phyloP scores from a whole-genome alignment of 2,797 vertebrate species.

The Trachops cirrhosus region DNA sequence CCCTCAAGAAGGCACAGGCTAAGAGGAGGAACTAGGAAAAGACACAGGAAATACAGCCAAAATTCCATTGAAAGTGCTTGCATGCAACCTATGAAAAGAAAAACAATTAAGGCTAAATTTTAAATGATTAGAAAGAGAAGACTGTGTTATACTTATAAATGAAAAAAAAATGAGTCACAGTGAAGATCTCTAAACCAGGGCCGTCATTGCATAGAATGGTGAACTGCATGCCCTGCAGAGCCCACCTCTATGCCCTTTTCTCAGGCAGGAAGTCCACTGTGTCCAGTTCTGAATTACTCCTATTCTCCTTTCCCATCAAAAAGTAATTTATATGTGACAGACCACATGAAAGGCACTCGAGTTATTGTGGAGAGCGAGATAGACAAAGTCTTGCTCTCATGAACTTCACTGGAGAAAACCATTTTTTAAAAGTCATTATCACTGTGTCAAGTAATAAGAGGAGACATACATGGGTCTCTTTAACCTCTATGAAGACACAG shows the following conservation, averaged over 20 bases:
- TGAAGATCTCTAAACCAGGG: neutral
- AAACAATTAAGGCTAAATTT: neutral
- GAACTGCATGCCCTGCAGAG: accelerated
- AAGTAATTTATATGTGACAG: neutral
- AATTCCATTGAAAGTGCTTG: neutral
- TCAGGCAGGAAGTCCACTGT: neutral
- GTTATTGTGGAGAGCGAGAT: neutral
- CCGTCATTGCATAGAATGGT: accelerated
- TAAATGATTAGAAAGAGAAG: neutral
- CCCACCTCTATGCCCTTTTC: no score
- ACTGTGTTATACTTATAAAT: neutral
- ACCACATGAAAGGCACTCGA: accelerated
- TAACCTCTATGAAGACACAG: neutral
- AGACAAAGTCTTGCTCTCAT: neutral
- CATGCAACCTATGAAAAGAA: neutral
- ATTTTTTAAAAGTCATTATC: neutral
- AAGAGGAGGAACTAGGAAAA: neutral
- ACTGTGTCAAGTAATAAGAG: neutral
- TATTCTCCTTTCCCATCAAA: neutral
- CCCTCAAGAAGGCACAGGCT: neutral
- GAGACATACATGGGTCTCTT: neutral
- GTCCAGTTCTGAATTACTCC: neutral
- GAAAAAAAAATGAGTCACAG: neutral
- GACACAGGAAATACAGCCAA: neutral
- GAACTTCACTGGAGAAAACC: neutral